phyloP scores from a whole-genome alignment of 2,888 invertebrate genomes.

The Noctuana brunneofusca region DNA sequence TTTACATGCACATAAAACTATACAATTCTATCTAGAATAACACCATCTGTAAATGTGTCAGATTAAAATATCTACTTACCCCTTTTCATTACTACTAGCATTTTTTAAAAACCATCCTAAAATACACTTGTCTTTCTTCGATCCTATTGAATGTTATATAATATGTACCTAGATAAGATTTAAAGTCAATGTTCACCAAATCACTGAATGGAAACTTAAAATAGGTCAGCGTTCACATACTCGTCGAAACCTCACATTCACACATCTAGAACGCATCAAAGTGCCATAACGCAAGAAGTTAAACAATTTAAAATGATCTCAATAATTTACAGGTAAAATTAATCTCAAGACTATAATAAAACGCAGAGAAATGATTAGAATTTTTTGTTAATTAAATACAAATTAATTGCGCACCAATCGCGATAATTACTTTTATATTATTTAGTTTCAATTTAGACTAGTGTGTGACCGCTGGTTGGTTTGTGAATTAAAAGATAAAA shows the following conservation, averaged over 20 bases:
- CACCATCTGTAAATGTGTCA: slow-evolving; percentile 21
- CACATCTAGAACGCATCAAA: background rate
- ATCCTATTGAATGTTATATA: slow-evolving; percentile 18
- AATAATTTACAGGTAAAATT: too few relatives aligned
- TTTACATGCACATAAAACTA: slow-evolving; percentile 11
- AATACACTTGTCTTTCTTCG: slow-evolving; percentile 2
- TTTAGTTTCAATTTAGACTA: background rate
- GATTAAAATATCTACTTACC: background rate
- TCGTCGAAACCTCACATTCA: background rate
- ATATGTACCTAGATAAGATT: slow-evolving; percentile 39
- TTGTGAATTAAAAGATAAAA: slow-evolving; percentile 5
- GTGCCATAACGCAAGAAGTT: background rate
- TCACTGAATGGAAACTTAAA: slow-evolving; percentile 40
- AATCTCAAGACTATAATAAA: too few relatives aligned
- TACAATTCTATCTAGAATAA: slow-evolving; percentile 7
- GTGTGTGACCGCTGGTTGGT: slow-evolving; percentile 42
- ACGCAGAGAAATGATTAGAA: too few relatives aligned
- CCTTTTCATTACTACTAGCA: background rate
- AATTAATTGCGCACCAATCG: background rate
- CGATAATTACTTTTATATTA: background rate
- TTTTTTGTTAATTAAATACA: background rate
- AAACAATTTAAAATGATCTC: background rate
- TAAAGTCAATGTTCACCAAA: slow-evolving; percentile 49
- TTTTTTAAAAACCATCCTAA: background rate
- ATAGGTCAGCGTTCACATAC: slow-evolving; percentile 5